A percentile compares a stretch with the other conserved stretches of the same genome.
These are phyloP conservation scores for Butorides virescens DNA, from an alignment of 2,113 vertebrate species.

Conservation along the genomic window DNA sequence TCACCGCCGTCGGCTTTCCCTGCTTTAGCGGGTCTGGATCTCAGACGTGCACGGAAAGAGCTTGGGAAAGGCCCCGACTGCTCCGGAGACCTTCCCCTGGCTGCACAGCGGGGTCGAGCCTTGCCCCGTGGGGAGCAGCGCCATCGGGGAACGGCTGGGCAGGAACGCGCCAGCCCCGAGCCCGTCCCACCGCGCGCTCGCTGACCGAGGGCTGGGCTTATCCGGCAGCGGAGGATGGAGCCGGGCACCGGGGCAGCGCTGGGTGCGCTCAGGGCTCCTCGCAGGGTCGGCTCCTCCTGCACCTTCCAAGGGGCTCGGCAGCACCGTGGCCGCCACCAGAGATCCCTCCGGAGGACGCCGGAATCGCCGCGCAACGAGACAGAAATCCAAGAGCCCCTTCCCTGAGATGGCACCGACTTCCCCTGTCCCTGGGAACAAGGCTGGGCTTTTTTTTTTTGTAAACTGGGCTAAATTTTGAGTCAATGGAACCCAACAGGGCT, in stretches of 20 bases:
- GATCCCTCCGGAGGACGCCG: background rate
- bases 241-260: background rate
- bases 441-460: background rate
- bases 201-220: background rate
- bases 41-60: background rate
- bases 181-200: background rate
- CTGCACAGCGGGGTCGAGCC: background rate
- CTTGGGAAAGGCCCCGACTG: background rate
- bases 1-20: background rate
- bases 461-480: background rate
- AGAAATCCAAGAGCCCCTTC: background rate
- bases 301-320: background rate
- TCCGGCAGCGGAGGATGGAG: background rate
- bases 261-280: background rate
- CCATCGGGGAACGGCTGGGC: background rate
- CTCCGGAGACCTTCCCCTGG: background rate
- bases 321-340: background rate
- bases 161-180: background rate
- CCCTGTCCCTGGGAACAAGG: background rate
- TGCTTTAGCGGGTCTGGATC: background rate
- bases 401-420: background rate
- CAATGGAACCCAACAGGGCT: constrained; percentile 4
- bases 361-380: background rate
- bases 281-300: rapidly evolving
- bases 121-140: background rate